phyloP scores from a whole-genome alignment of 2,113 vertebrate genomes.

The Turdus rufiventris region DNA sequence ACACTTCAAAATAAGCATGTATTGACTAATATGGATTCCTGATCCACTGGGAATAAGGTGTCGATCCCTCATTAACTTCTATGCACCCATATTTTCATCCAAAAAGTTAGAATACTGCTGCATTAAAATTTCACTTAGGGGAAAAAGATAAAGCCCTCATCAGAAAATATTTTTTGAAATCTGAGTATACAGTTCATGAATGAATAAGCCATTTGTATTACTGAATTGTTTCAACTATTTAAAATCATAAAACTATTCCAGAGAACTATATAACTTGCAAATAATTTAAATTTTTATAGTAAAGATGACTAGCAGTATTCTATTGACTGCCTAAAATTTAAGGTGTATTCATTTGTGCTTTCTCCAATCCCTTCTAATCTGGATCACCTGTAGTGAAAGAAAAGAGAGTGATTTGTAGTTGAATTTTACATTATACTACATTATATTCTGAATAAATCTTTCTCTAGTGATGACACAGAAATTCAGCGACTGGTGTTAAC shows the following conservation, averaged over 20 bases:
- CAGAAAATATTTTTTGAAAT: neutral
- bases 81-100: neutral
- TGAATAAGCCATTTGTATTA: neutral
- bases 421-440: neutral
- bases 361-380: neutral
- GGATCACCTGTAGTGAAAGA: neutral
- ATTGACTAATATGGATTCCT: neutral
- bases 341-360: neutral
- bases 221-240: neutral
- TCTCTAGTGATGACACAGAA: neutral
- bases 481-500: neutral
- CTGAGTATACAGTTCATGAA: neutral
- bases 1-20: neutral
- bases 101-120: neutral
- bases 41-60: neutral
- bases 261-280: neutral
- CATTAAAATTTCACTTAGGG: neutral
- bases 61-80: neutral
- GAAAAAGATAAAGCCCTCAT: neutral
- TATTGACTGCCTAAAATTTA: neutral
- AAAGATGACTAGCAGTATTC: neutral
- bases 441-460: neutral
- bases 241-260: neutral
- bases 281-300: neutral
- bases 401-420: neutral